Evolutionary conservation across 2,888 invertebrate species (phyloP), one percentile per base, ranked within the genome.

Genomic region (Steinernema carpocapsae): DNA sequence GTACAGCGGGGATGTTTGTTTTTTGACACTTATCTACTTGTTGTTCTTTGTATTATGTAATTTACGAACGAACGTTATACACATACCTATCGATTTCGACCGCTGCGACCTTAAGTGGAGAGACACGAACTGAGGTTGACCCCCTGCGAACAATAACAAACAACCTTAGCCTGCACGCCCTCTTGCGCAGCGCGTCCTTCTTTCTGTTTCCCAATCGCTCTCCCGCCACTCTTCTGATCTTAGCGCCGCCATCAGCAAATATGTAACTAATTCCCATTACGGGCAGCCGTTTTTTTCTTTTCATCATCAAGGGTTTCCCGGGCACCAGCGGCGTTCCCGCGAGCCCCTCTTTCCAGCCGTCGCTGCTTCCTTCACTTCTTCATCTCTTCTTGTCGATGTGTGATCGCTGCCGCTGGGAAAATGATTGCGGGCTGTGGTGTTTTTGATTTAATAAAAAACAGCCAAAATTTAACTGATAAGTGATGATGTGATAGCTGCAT

Each of bases 101-200:
- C 32, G 19, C 17, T 17, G 37, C 32, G 64, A 32, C 32, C 64
- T 64, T 64, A 64, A 64, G 64, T 64, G 32, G 56, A 17, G 64
- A 32, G 64, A 32, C 32, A 64, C 32, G 29, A 64, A 64, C 64
- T 17, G 56, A 56, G 26, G 64, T 32, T 64, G 64, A 29, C 64
- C 64, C 32, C 64, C 64, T 32, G 64, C 64, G 32, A 64, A 64
- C 32, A 64, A 64, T 32, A 64, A 64, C 64, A 64, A 64, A 64
- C 64, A 64, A 64, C 32, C 64, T 32, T 32, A 64, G 64, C 32
- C n/a, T 19, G n/a, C 17, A n/a, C 48, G 48, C 48, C 48, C 48
- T 48, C 48, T 48, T 48, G 48, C 37, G 37, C 37, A 37, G 37
- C 10, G 3, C 48, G 48, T 48, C 48, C n/a, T 4, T 48, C n/a